Evolutionary conservation across 2,113 vertebrate genomes (phyloP).

Genomic region (Sciurus niger): DNA sequence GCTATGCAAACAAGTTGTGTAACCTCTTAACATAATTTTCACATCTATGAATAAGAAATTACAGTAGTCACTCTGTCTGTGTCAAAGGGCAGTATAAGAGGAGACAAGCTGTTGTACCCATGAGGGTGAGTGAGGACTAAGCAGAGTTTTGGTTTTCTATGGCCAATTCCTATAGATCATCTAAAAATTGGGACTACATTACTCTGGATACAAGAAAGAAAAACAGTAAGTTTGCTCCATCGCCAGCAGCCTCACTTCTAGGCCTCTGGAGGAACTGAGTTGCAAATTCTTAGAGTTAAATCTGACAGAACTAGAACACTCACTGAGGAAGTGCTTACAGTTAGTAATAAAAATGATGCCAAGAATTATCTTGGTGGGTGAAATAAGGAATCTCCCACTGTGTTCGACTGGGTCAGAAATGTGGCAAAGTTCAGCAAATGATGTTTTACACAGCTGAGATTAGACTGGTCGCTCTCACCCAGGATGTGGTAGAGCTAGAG

Average conservation of each 20-base stretch:
- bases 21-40: background rate
- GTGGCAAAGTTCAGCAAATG: background rate
- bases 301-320: background rate
- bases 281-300: background rate
- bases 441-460: background rate
- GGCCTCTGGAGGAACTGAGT: background rate
- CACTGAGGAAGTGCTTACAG: background rate
- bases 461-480: background rate
- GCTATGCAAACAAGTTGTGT: background rate
- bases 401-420: background rate
- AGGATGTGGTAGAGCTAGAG: background rate
- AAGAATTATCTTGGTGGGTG: background rate
- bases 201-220: background rate
- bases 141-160: background rate
- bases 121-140: background rate
- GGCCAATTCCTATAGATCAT: background rate
- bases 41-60: constrained; percentile 10
- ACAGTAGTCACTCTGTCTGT: background rate
- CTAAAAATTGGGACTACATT: background rate
- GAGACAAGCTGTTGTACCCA: background rate
- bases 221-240: background rate
- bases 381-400: background rate
- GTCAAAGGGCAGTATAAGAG: background rate
- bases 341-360: constrained; percentile 3
- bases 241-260: background rate